These are phyloP conservation scores for Corythornis madagascariensis DNA, from an alignment of 2,113 vertebrate species.

Conservation along the genomic window DNA sequence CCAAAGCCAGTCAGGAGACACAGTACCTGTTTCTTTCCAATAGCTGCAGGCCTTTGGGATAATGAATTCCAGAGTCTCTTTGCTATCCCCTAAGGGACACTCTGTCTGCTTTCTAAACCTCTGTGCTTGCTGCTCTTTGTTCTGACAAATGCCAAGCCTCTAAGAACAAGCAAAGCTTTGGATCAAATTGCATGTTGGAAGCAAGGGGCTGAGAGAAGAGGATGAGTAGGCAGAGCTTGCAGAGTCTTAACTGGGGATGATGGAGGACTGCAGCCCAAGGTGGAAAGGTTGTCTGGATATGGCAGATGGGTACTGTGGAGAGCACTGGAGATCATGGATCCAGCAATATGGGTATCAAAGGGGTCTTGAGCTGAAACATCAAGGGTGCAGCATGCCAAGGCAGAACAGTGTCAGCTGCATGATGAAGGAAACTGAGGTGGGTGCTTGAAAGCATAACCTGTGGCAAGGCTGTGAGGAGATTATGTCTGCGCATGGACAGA, in stretches of 20 bases:
- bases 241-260: not conserved
- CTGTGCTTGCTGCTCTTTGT: not conserved
- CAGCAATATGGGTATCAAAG: not conserved
- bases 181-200: not conserved
- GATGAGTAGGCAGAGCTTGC: not conserved
- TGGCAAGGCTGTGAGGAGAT: not conserved
- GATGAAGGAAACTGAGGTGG: not conserved
- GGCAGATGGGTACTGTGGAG: not conserved
- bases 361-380: not conserved
- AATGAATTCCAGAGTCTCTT: not conserved
- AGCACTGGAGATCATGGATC: not conserved
- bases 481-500: not conserved
- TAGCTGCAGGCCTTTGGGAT: constrained; percentile 21
- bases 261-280: not conserved
- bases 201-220: not conserved
- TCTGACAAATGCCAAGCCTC: constrained; percentile 30
- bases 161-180: constrained; percentile 48
- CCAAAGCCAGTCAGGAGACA: not conserved
- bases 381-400: not conserved
- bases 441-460: not conserved
- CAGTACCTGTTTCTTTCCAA: not conserved
- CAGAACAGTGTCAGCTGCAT: not conserved
- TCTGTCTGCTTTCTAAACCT: constrained; percentile 28
- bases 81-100: not conserved
- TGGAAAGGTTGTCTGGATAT: not conserved